Percentiles rank a stretch among this genome's conserved stretches.
Evolutionary conservation across 1,140 invertebrate genomes (phyloP).

Genomic region (Telenomus remus): DNA sequence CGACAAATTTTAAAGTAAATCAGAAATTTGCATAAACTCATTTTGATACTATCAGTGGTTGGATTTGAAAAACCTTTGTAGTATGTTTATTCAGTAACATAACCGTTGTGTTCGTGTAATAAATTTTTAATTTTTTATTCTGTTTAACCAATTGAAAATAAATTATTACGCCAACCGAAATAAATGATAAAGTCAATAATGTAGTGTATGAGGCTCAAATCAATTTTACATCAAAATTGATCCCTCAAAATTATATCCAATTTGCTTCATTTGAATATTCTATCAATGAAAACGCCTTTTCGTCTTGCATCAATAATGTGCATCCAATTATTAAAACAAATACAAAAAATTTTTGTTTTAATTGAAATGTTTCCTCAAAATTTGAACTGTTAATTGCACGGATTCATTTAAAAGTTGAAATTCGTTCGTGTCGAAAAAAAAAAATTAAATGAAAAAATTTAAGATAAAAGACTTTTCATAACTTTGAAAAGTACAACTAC

Average conservation of each 20-base stretch:
- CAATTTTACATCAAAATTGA: conserved; percentile 13
- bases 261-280: not conserved
- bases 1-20: conserved; percentile 24
- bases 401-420: not conserved
- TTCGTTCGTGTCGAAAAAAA: no score
- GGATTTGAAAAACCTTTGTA: no score
- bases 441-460: no score
- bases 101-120: no score
- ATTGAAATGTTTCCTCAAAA: conserved; percentile 20
- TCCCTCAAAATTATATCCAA: not conserved
- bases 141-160: no score
- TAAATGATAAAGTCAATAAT: no score
- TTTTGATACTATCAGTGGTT: no score
- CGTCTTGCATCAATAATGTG: conserved; percentile 31
- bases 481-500: no score
- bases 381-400: conserved; percentile 24
- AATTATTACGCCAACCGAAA: no score
- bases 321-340: conserved; percentile 30
- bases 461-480: no score
- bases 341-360: conserved; percentile 20
- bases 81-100: no score
- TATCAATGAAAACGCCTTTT: conserved; percentile 20
- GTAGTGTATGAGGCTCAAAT: conserved; percentile 5
- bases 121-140: no score
- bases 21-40: conserved; percentile 21